phyloP scores from a whole-genome alignment of 2,797 vertebrate genomes.

The Percopsis omiscomaycus region DNA sequence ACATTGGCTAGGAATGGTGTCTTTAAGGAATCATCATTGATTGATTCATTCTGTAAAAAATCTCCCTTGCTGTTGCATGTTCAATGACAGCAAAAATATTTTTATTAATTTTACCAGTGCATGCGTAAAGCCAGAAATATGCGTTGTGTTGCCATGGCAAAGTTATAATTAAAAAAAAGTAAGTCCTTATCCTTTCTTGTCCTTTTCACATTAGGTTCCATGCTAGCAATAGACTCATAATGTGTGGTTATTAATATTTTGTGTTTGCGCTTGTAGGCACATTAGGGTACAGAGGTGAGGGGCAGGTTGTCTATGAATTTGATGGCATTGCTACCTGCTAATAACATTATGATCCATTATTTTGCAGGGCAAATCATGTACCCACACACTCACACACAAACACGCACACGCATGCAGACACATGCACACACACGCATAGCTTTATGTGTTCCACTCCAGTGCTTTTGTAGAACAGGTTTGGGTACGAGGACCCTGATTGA shows the following conservation, averaged over 20 bases:
- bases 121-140: too few relatives aligned
- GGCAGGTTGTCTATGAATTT: background rate
- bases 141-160: too few relatives aligned
- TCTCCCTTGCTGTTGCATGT: too few relatives aligned
- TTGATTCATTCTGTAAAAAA: too few relatives aligned
- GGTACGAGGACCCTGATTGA: constrained; percentile 46
- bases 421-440: background rate
- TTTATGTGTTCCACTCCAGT: constrained; percentile 14
- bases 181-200: too few relatives aligned
- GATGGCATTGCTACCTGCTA: constrained; percentile 11
- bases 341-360: constrained; percentile 41
- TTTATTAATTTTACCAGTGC: background rate
- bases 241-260: background rate
- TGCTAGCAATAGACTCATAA: too few relatives aligned
- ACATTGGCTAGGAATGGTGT: too few relatives aligned
- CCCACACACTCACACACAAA: constrained; percentile 21
- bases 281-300: background rate
- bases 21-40: too few relatives aligned
- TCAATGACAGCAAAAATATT: background rate
- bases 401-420: constrained; percentile 7
- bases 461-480: constrained; percentile 37
- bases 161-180: too few relatives aligned
- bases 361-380: constrained; percentile 26
- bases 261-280: background rate
- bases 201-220: too few relatives aligned